Percentiles rank a stretch among this genome's conserved stretches.
Evolutionary conservation across 2,113 vertebrate species (phyloP).

Genomic region (Gymnocephalus cernua): DNA sequence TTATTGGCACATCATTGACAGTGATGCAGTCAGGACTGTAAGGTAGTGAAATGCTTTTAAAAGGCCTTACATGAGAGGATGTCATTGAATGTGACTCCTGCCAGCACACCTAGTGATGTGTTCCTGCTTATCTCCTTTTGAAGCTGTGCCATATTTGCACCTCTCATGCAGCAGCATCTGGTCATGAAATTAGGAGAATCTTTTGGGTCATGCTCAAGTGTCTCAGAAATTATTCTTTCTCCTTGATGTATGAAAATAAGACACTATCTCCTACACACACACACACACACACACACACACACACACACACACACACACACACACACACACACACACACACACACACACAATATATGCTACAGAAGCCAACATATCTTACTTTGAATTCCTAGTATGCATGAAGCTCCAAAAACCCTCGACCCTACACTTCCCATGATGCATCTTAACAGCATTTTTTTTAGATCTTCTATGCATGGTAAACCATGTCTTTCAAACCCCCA

Average conservation of each 20-base stretch:
- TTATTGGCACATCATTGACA: too few species aligned
- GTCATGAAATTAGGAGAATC: conserved; percentile 39
- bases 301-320: too few species aligned
- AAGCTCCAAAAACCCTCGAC: not conserved
- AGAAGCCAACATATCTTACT: not conserved
- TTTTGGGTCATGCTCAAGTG: conserved; percentile 29
- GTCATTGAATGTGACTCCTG: conserved; percentile 22
- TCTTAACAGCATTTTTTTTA: not conserved
- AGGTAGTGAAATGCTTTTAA: not conserved
- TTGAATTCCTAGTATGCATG: not conserved
- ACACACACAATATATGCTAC: not conserved
- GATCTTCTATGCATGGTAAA: not conserved
- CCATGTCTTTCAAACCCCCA: not conserved
- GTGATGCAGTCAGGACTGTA: too few species aligned
- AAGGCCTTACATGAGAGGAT: conserved; percentile 7
- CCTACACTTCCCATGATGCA: conserved; percentile 5
- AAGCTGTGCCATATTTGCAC: conserved; percentile 31
- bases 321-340: too few species aligned
- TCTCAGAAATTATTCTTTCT: conserved; percentile 9
- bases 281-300: too few species aligned
- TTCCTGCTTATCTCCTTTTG: conserved; percentile 32
- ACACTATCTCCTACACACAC: not conserved
- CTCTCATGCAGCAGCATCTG: conserved; percentile 34
- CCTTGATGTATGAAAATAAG: conserved; percentile 23
- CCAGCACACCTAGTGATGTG: conserved; percentile 6